phyloP scores from a whole-genome alignment of 2,797 vertebrate genomes.

The Anomalospiza imberbis region DNA sequence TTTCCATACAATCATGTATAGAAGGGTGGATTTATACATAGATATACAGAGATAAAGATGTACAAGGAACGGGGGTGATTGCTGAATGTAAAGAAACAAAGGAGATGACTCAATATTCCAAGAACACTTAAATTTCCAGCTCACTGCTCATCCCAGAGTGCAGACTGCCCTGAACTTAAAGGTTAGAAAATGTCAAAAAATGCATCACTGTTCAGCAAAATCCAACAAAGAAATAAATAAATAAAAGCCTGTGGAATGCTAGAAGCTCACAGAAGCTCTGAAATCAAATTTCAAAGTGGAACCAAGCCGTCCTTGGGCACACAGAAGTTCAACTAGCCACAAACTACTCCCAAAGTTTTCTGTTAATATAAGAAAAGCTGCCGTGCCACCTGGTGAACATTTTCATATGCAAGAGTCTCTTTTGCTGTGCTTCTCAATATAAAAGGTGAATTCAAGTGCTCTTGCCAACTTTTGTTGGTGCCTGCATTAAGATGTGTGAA shows the following conservation, averaged over 20 bases:
- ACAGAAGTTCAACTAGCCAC: neutral
- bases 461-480: neutral
- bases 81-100: neutral
- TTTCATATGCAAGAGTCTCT: neutral
- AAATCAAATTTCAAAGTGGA: neutral
- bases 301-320: neutral
- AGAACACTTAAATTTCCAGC: neutral
- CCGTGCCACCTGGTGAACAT: neutral
- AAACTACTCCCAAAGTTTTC: neutral
- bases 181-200: neutral
- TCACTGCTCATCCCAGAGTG: neutral
- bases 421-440: neutral
- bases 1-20: neutral
- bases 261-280: neutral
- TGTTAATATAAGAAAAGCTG: neutral
- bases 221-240: neutral
- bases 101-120: neutral
- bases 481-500: neutral
- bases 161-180: neutral
- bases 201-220: neutral
- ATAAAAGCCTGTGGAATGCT: neutral
- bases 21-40: neutral
- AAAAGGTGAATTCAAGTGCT: neutral
- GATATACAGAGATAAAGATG: neutral
- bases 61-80: neutral